These are phyloP conservation scores for Zapornia atra DNA, from an alignment of 2,113 vertebrate genomes.

Conservation along the genomic window DNA sequence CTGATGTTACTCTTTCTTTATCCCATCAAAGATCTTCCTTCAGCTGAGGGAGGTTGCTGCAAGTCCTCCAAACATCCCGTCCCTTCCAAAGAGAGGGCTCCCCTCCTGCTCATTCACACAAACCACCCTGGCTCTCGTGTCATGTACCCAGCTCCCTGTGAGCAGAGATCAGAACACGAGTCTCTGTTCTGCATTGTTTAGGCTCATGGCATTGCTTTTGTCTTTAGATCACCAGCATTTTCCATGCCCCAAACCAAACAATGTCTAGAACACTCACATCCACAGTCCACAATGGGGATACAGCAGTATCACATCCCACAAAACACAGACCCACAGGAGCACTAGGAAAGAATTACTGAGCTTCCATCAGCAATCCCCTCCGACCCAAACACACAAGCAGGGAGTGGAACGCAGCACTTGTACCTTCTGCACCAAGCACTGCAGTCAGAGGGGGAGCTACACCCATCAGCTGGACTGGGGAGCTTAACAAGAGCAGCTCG, in stretches of 20 bases:
- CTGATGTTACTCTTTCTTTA: not conserved
- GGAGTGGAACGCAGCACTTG: not conserved
- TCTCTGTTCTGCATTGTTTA: not conserved
- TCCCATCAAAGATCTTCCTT: not conserved
- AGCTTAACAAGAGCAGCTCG: not conserved
- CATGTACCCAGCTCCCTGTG: not conserved
- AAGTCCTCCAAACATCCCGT: not conserved
- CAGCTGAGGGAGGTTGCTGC: not conserved
- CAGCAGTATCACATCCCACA: not conserved
- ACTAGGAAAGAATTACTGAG: not conserved
- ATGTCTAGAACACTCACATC: not conserved
- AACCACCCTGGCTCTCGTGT: fast-evolving
- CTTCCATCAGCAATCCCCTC: not conserved
- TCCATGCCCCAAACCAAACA: not conserved
- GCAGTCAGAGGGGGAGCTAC: not conserved
- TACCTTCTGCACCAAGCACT: not conserved
- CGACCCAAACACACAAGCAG: not conserved
- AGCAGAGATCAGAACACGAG: not conserved
- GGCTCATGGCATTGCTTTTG: not conserved
- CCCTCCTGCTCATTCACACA: not conserved
- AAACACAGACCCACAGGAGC: not conserved
- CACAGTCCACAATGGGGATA: not conserved
- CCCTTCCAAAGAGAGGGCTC: not conserved
- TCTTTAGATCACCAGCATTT: not conserved
- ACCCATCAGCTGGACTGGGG: not conserved